phyloP scores from a whole-genome alignment of 2,888 invertebrate species.

The Chrysina gloriosa region DNA sequence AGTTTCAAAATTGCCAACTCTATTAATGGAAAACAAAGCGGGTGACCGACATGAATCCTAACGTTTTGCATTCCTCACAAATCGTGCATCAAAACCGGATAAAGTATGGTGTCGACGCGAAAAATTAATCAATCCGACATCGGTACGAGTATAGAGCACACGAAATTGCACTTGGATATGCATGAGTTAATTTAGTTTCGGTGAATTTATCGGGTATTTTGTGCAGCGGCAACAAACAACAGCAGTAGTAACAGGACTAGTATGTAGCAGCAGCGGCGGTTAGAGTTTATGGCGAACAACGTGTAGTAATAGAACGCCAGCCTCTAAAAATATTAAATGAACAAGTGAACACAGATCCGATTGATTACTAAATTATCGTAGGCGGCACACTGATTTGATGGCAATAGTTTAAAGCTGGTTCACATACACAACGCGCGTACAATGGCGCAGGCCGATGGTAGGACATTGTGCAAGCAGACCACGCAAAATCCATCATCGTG shows the following conservation, averaged over 20 bases:
- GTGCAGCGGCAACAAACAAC: slow-evolving; percentile 30
- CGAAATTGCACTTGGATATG: slow-evolving; percentile 43
- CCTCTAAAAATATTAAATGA: slow-evolving; percentile 43
- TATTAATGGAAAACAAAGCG: background rate
- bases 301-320: slow-evolving; percentile 32
- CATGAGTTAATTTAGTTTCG: slow-evolving; percentile 45
- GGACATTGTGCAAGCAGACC: slow-evolving; percentile 42
- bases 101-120: slow-evolving; percentile 37
- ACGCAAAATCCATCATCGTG: slow-evolving; percentile 48
- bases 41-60: background rate
- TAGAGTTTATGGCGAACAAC: slow-evolving; percentile 9
- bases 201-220: slow-evolving; percentile 40
- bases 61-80: slow-evolving; percentile 10
- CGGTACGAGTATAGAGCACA: slow-evolving; percentile 31
- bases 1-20: background rate
- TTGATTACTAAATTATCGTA: slow-evolving; percentile 47
- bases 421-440: slow-evolving; percentile 40
- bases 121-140: slow-evolving; percentile 40
- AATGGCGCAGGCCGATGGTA: slow-evolving; percentile 11
- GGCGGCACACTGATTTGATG: slow-evolving; percentile 49
- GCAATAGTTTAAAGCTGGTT: slow-evolving; percentile 48
- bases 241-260: background rate
- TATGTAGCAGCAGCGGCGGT: background rate
- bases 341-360: slow-evolving; percentile 41
- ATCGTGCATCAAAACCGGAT: slow-evolving; percentile 23